Evolutionary conservation across 2,113 vertebrate species (phyloP).

Genomic region (Natator depressus): DNA sequence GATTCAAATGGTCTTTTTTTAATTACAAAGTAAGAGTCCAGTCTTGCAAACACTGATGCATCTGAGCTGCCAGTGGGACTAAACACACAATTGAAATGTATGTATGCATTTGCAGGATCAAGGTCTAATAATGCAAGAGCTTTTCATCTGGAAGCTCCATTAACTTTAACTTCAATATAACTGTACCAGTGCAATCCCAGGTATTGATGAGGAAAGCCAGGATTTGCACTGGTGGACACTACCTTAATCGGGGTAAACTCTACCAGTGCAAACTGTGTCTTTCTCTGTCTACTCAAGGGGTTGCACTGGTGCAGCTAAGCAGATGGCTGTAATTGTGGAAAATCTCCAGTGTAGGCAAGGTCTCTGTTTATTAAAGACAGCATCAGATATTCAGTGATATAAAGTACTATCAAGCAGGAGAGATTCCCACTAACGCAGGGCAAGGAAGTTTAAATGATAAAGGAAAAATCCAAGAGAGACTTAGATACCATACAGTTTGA

Average conservation of each 20-base stretch:
- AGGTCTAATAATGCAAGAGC: background rate
- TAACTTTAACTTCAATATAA: background rate
- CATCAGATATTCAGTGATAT: accelerated
- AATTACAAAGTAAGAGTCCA: background rate
- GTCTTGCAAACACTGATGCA: background rate
- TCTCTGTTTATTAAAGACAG: background rate
- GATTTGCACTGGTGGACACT: background rate
- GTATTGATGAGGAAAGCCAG: background rate
- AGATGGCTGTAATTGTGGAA: accelerated
- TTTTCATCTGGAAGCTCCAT: background rate
- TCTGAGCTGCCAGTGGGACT: background rate
- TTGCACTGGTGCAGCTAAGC: background rate
- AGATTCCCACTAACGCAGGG: background rate
- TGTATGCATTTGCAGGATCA: conserved; percentile 31
- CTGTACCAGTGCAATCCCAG: background rate
- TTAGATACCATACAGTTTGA: background rate
- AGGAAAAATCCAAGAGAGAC: accelerated
- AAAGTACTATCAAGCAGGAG: background rate
- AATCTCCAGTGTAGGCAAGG: accelerated
- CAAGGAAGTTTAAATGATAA: background rate
- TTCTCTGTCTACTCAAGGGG: background rate
- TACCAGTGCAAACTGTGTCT: background rate
- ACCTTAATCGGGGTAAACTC: background rate
- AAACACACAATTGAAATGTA: background rate
- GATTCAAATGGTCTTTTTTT: background rate